Evolutionary conservation across 2,113 vertebrate genomes (phyloP), one percentile per base, ranked within the genome.

Genomic region (Pampusana beccarii): DNA sequence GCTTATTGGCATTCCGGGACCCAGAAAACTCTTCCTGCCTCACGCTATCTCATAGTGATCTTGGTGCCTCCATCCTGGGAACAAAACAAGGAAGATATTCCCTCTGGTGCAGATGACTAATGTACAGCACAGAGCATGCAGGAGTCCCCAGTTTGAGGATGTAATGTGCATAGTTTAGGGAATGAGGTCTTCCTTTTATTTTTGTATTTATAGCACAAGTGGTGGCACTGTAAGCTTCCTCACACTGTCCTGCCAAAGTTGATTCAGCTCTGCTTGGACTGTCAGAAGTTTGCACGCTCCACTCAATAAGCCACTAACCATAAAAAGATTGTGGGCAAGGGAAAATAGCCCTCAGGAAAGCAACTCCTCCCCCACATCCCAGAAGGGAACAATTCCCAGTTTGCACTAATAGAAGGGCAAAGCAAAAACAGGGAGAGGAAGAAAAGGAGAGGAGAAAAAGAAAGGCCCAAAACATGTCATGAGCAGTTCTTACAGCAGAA

Each of bases 1-100:
- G 74, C 83, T 90, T 95, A 92, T 84, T 95, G 80, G 57, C 31
- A 70, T 94, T 92, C 94, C 87, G 71, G 80, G 70, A 93, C 42
- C 73, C 86, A 91, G 93, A 93, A n/a, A 64, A 81, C 38, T 87
- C 70, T 87, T 80, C 86, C 72, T 91, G 81, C 90, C 74, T 85
- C 62, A 86, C 38, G 83, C 72, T 75, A 44, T 96, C 86, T 96
- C 15, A 19, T 61, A 69, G 69, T 78, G 87, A n/a, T 67, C 51
- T 77, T 70, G 53, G 62, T 65, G 86, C 26, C 33, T 93, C 48
- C 62, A 44, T 69, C 94, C 87, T 95, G 92, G 95, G 93, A 97
- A 97, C 75, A 92, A 80, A 70, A 44, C 0, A 11, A 79, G 53
- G 77, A 80, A 57, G 86, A 58, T 67, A 61, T 89, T 96, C 88